A percentile compares a stretch with the other conserved stretches of the same genome.
These are phyloP conservation scores for Stichopus horrens DNA, from an alignment of 53 echinoderm and acorn worm species.

Conservation along the genomic window DNA sequence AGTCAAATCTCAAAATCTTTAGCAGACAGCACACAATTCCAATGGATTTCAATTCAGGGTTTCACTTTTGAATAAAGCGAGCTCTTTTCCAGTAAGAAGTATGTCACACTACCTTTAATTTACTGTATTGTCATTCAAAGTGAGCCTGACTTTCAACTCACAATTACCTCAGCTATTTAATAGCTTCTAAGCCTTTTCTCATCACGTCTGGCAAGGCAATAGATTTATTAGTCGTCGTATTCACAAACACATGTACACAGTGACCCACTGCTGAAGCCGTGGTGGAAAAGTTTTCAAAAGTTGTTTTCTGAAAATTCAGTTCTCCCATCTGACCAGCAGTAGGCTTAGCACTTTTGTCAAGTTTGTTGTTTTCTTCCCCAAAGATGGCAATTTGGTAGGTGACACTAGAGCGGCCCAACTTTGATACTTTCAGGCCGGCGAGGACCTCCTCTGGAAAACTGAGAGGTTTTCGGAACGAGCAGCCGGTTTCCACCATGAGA, in stretches of 20 bases:
- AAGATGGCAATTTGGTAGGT: conserved; percentile 80
- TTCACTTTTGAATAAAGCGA: too few species aligned
- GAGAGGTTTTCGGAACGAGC: conserved; percentile 63
- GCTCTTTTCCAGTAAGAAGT: too few species aligned
- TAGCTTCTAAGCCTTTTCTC: conserved; percentile 56
- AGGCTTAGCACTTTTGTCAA: not conserved
- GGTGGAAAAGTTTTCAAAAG: conserved; percentile 24
- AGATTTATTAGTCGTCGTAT: conserved; percentile 58
- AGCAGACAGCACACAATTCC: too few species aligned
- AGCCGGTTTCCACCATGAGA: conserved; percentile 76
- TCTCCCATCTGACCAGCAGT: not conserved
- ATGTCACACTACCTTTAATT: too few species aligned
- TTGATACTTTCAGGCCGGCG: conserved; percentile 66
- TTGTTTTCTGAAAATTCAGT: not conserved
- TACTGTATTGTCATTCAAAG: too few species aligned
- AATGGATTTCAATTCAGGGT: too few species aligned
- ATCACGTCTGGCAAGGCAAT: conserved; percentile 36
- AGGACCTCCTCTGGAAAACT: conserved; percentile 69
- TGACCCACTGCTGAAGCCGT: conserved; percentile 79
- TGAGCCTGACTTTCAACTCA: too few species aligned
- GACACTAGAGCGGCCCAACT: conserved; percentile 82
- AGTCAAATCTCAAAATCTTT: too few species aligned
- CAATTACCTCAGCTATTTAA: not conserved
- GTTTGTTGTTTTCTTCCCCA: conserved; percentile 43
- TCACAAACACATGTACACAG: conserved; percentile 84